Evolutionary conservation across 2,888 invertebrate genomes (phyloP).

Genomic region (Doris montereyensis): DNA sequence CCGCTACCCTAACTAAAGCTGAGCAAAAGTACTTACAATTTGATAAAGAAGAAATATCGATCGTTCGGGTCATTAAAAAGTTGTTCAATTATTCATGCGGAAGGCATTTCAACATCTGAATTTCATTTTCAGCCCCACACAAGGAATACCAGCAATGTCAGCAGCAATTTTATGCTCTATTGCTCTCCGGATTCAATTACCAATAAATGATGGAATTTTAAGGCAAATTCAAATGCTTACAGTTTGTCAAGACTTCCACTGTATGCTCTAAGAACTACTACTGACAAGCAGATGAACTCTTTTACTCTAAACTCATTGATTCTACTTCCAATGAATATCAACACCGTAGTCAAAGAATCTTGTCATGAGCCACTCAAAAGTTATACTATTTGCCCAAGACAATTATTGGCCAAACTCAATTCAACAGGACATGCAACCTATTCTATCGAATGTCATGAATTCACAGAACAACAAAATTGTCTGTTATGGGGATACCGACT

Average conservation of each 20-base stretch:
- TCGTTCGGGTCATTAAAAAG: conserved; percentile 71
- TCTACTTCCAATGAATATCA: not conserved
- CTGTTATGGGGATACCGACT: conserved; percentile 42
- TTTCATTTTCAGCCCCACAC: conserved; percentile 66
- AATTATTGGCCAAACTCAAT: conserved; percentile 6
- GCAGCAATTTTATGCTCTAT: conserved; percentile 59
- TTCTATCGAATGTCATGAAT: conserved; percentile 33
- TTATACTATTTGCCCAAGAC: not conserved
- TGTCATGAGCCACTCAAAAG: conserved; percentile 11
- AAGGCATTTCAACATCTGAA: conserved; percentile 72
- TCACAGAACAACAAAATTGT: conserved; percentile 36
- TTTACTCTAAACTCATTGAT: not conserved
- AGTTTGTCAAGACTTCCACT: conserved; percentile 59
- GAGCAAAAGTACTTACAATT: conserved; percentile 59
- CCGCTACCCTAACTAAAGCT: conserved; percentile 48
- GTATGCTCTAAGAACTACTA: no score
- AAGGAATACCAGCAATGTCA: conserved; percentile 54
- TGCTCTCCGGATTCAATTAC: conserved; percentile 67
- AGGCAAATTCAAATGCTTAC: conserved; percentile 63
- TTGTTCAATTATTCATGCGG: conserved; percentile 72
- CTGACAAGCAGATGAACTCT: not conserved
- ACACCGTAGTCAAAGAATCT: not conserved
- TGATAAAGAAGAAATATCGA: conserved; percentile 61
- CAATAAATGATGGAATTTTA: conserved; percentile 59
- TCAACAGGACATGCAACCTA: conserved; percentile 13